These are phyloP conservation scores for Pseudois nayaur DNA, from an alignment of 2,113 vertebrate genomes.

Conservation along the genomic window DNA sequence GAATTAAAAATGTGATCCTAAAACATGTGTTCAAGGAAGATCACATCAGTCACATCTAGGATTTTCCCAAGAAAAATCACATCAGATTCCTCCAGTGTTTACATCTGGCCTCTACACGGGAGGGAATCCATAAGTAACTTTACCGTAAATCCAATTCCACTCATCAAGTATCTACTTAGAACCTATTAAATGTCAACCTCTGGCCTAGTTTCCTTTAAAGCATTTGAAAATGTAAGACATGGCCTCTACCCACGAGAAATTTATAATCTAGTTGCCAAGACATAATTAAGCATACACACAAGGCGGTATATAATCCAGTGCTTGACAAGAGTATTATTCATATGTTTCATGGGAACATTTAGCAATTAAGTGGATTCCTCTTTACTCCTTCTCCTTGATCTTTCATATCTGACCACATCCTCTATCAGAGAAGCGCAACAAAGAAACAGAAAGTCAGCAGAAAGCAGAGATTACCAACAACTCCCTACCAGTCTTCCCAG, in stretches of 20 bases:
- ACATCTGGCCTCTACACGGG: neutral
- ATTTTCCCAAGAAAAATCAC: neutral
- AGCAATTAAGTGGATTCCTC: neutral
- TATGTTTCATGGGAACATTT: neutral
- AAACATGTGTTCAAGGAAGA: neutral
- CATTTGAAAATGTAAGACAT: neutral
- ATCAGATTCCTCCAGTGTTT: neutral
- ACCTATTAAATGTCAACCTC: slow-evolving; percentile 16
- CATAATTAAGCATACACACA: slow-evolving; percentile 11
- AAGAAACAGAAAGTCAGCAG: neutral
- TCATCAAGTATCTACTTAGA: slow-evolving; percentile 36
- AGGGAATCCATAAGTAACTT: neutral
- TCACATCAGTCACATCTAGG: neutral
- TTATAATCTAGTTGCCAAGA: neutral
- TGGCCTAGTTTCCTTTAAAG: neutral
- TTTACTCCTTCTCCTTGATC: neutral
- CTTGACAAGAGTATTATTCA: neutral
- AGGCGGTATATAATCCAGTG: neutral
- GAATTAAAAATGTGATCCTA: neutral
- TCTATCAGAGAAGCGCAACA: neutral
- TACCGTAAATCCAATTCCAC: slow-evolving; percentile 16
- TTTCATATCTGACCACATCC: neutral
- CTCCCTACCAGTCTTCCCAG: neutral
- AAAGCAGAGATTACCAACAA: neutral
- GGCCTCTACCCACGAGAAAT: neutral